phyloP scores from a whole-genome alignment of 2,888 invertebrate genomes.

The Salpingus planirostris region DNA sequence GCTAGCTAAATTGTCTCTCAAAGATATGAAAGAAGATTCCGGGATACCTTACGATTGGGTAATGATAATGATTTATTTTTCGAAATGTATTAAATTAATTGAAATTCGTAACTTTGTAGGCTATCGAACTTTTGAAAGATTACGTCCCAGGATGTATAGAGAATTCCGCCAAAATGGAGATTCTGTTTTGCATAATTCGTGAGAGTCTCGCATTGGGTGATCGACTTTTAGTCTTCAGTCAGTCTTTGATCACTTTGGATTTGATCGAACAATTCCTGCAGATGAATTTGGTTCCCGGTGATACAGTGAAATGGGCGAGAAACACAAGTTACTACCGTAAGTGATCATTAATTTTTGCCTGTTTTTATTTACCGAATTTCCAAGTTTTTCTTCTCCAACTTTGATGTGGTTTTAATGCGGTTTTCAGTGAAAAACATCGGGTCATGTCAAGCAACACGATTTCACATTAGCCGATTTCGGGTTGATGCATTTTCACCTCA shows the following conservation, averaged over 20 bases:
- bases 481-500: no score
- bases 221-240: slow-evolving; percentile 89
- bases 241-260: slow-evolving; percentile 90
- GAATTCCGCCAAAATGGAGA: slow-evolving; percentile 90
- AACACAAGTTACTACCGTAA: slow-evolving; percentile 86
- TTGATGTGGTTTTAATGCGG: no score
- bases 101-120: slow-evolving; percentile 42
- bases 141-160: slow-evolving; percentile 85
- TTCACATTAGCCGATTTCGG: no score
- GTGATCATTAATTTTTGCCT: slow-evolving; percentile 42
- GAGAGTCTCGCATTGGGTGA: slow-evolving; percentile 83
- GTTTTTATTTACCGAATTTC: neutral
- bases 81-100: slow-evolving; percentile 7
- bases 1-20: neutral
- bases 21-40: slow-evolving; percentile 57
- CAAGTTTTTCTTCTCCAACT: no score
- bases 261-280: slow-evolving; percentile 90
- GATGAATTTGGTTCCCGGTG: slow-evolving; percentile 58
- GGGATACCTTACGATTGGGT: slow-evolving; percentile 85
- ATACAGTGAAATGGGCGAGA: slow-evolving; percentile 69
- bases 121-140: slow-evolving; percentile 69
- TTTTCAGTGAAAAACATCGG: no score
- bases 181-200: slow-evolving; percentile 84
- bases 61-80: slow-evolving; percentile 26
- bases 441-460: no score